Evolutionary conservation across 2,888 invertebrate genomes (phyloP), one percentile per base, ranked within the genome.

Genomic region (Lithophane ornitopus): DNA sequence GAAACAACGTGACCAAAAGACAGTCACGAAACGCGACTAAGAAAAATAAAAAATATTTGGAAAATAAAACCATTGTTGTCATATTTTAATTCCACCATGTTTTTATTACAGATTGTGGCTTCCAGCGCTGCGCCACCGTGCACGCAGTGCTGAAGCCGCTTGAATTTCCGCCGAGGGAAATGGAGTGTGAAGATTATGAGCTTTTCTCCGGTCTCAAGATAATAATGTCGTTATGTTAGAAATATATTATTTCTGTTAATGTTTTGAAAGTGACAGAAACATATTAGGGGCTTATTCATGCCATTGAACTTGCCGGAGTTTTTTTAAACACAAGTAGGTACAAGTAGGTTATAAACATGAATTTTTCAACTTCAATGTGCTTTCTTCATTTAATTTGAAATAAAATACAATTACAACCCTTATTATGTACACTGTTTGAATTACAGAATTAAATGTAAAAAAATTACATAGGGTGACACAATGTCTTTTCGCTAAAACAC

Each of bases 131-230:
- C 54, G 58, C 39, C 11, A 16, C 14, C 34, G 34, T 70, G 71
- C 52, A 78, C 67, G 74, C 26, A 80, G 70, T 69, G 82, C 67
- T 74, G 70, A 66, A 76, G 63, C 84, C 59, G 63, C 70, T 77
- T 70, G 70, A 82, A 85, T 76, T 76, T 84, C 82, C 78, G 77
- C 28, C 69, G 34, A 65, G 65, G 71, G 86, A 86, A 86, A 86
- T 86, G 75, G 74, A 83, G 83, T 75, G 83, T 85, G 76, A 85
- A 82, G 73, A 85, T 80, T 78, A 82, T 58, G 39, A 61, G 80
- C 2, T 66, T 79, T 59, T 62, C 59, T 44, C 22, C 58, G 34
- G 46, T 68, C 26, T 41, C 52, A 67, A 70, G 74, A 78, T 70
- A 62, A 62, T 69, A 58, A 76, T 63, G 67, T 44, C 39, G 12